Base-by-base conservation (phyloP, 2,113 vertebrate species). In the Ammospiza nelsoni region DNA sequence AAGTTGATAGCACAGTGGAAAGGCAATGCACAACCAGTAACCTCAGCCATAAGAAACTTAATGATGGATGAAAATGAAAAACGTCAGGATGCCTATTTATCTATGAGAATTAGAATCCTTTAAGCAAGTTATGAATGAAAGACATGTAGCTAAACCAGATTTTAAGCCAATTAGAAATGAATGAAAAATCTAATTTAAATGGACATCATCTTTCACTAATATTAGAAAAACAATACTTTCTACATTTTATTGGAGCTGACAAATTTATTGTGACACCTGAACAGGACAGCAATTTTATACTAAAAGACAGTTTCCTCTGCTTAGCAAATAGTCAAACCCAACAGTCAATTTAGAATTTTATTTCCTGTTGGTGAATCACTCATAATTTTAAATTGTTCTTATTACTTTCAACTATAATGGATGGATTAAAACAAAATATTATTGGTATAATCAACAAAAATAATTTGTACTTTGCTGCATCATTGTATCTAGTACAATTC, bases 141-240 rank as follows among this genome's bases (percentile, higher is more conserved):
- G 88, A 95, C 91, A 74, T 97, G 95, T 94, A 96, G 95, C 95
- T 95, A 97, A 97, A 96, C 89, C 11, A 3, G 85, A 97, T 97
- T 97, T 97, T 96, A 97, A 98, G 92, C 95, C 95, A 97, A 97
- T 97, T 97, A 97, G 96, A 97, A 97, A 97, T 94, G 93, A 97
- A 97, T 79, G 97, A 94, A 96, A 98, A 97, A 97, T 96, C 93
- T 97, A 96, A 97, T 97, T 97, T 97, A 95, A 97, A 97, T 95
- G 88, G 91, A 94, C 92, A 96, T 97, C 65, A 96, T 97, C 79
- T 97, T 97, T 97, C 89, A 95, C 95, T 93, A 87, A 75, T 84
- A 95, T 96, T 95, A 96, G 81, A 94, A 96, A 95, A 97, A 95
- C 78, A 94, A 88, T 94, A 94, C 55, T 91, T 94, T 96, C 73